Evolutionary conservation across 2,888 invertebrate species (phyloP).

Genomic region (Caprella mutica): DNA sequence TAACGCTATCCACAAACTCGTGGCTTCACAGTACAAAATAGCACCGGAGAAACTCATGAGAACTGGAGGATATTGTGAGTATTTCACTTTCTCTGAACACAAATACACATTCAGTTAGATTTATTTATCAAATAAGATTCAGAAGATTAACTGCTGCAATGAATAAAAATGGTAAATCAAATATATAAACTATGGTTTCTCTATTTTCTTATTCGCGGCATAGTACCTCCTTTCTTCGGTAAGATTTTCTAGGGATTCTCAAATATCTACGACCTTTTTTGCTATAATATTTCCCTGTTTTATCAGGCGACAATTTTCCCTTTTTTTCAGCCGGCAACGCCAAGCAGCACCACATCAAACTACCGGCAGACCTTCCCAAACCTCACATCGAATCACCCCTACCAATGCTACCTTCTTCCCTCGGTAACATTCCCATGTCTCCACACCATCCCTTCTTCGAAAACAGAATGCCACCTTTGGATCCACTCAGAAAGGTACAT

Average conservation of each 20-base stretch:
- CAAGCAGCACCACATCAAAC: constrained; percentile 32
- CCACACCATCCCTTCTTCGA: constrained; percentile 35
- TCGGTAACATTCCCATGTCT: constrained; percentile 35
- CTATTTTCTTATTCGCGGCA: too few relatives aligned
- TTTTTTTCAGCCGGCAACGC: constrained; percentile 16
- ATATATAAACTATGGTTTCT: not conserved
- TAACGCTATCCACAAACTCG: constrained; percentile 85
- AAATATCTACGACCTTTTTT: too few relatives aligned
- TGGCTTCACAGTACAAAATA: constrained; percentile 94
- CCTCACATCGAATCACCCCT: constrained; percentile 34
- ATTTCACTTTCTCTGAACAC: too few relatives aligned
- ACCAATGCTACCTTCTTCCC: constrained; percentile 34
- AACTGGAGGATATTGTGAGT: constrained; percentile 62
- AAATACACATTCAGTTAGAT: too few relatives aligned
- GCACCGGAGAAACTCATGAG: constrained; percentile 95
- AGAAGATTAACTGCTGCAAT: too few relatives aligned
- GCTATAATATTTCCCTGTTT: too few relatives aligned
- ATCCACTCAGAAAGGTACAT: constrained; percentile 39
- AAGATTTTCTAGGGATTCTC: too few relatives aligned
- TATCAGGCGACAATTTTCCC: too few relatives aligned
- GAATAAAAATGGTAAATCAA: too few relatives aligned
- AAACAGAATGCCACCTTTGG: constrained; percentile 35
- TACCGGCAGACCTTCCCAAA: constrained; percentile 32
- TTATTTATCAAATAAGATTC: too few relatives aligned
- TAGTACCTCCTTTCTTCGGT: too few relatives aligned